A percentile compares a stretch with the other conserved stretches of the same genome.
Evolutionary conservation across 2,888 invertebrate genomes (phyloP).

Genomic region (Pyralis farinalis): DNA sequence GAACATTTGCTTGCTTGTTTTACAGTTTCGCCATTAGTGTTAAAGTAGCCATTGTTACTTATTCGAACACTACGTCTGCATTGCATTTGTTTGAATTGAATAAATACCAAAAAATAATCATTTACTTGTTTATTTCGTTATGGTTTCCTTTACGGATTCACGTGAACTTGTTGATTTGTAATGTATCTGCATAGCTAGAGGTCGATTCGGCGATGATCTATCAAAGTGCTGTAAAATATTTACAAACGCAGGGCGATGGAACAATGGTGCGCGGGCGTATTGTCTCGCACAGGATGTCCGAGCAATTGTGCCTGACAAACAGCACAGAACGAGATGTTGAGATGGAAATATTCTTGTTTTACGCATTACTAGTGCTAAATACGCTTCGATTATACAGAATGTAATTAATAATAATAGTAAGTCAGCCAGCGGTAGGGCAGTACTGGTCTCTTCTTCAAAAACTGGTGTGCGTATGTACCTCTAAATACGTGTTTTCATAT

Average conservation of each 20-base stretch:
- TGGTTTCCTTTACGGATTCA: not conserved
- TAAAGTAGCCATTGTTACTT: too few relatives aligned
- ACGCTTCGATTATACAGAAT: slow-evolving; percentile 16
- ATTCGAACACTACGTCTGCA: too few relatives aligned
- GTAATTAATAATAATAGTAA: too few relatives aligned
- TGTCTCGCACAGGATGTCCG: slow-evolving; percentile 75
- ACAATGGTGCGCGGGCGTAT: slow-evolving; percentile 69
- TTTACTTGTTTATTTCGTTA: too few relatives aligned
- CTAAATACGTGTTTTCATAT: too few relatives aligned
- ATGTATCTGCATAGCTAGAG: slow-evolving; percentile 34
- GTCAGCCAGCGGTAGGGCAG: too few relatives aligned
- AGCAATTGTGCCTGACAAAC: slow-evolving; percentile 71
- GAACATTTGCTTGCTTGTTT: too few relatives aligned
- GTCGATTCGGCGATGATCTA: slow-evolving; percentile 40
- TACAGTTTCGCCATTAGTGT: too few relatives aligned
- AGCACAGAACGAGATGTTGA: slow-evolving; percentile 71
- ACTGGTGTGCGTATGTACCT: too few relatives aligned
- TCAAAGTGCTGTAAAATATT: slow-evolving; percentile 54
- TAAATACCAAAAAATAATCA: too few relatives aligned
- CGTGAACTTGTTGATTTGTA: slow-evolving; percentile 19
- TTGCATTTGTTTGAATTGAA: too few relatives aligned
- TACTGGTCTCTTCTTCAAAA: too few relatives aligned
- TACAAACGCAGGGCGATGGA: slow-evolving; percentile 60
- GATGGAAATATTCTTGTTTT: slow-evolving; percentile 46
- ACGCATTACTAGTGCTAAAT: slow-evolving; percentile 35